Evolutionary conservation across 2,888 invertebrate genomes (phyloP).

Genomic region (Philopedon plagiatum): DNA sequence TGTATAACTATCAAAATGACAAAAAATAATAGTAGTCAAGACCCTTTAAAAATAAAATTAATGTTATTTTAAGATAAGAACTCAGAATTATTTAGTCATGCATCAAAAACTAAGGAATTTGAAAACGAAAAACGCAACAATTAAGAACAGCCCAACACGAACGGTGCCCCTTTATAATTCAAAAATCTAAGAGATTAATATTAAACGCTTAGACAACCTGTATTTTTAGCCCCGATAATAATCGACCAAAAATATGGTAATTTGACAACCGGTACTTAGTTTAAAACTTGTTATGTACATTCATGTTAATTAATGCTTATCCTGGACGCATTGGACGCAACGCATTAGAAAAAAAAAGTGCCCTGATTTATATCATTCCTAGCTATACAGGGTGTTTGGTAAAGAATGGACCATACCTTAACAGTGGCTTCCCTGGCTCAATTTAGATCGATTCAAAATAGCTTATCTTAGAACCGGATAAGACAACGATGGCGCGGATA

Average conservation of each 20-base stretch:
- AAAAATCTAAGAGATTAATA: slow-evolving; percentile 7
- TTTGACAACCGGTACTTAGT: slow-evolving; percentile 5
- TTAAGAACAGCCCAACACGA: slow-evolving; percentile 18
- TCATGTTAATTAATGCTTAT: no score
- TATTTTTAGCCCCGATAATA: neutral
- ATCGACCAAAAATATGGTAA: slow-evolving; percentile 12
- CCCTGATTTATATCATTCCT: no score
- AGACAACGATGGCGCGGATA: no score
- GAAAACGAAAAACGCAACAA: slow-evolving; percentile 1
- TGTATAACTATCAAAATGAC: neutral
- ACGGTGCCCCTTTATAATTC: slow-evolving; percentile 17
- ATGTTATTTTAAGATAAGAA: neutral
- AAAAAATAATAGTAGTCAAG: neutral
- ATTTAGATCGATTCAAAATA: no score
- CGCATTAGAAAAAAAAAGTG: no score
- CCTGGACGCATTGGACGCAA: no score
- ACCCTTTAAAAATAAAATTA: neutral
- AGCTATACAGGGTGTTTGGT: no score
- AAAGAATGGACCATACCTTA: no score
- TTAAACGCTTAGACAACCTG: slow-evolving; percentile 1
- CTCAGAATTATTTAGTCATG: neutral
- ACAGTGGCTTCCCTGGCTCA: no score
- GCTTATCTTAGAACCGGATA: no score
- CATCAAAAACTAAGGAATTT: neutral
- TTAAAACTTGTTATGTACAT: slow-evolving; percentile 2